Evolutionary conservation across 92 coral and sea anemone genomes (phyloP), one percentile per base, ranked within the genome.

Genomic region (Zoanthus sociatus): DNA sequence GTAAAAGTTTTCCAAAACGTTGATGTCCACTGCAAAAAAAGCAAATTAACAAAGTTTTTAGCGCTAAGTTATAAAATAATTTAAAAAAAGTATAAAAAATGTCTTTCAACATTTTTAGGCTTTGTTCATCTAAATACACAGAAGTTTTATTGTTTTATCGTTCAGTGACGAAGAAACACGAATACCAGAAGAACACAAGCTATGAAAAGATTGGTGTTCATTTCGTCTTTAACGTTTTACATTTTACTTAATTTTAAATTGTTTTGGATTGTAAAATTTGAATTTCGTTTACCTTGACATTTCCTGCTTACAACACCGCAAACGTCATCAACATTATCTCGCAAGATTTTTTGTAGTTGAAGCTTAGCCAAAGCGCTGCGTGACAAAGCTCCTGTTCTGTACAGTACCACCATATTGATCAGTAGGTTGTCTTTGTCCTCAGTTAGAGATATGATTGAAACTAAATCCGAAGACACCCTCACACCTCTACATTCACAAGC

Each of bases 251-350:
- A 15, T 2, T 13, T 11, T 37, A 2, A 37, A 2, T 37, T 37
- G 42, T 37, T 37, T 37, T 4, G 4, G 7, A 15, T 1, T 18
- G 0, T 17, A 8, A 18, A 63, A 63, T 5, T 4, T 63, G 66
- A 63, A 63, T n/a, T 63, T 63, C 10, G 20, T 17, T n/a, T n/a
- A 79, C 84, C 84, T 79, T 42, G 73, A 15, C 84, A 79, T 44
- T 55, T 79, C 84, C 84, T 63, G 54, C 69, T 66, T 42, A 79
- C 84, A 30, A 45, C 84, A 63, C 84, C 84, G 45, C 84, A 79
- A 1, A 79, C 50, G 61, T 58, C 58, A 45, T 66, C 73, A 26
- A 79, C 14, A 5, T 73, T 61, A 10, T 79, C 33, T 21, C 84
- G 44, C 56, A 79, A 58, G 42, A 79, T 79, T 55, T 58, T 79